These are phyloP conservation scores for Thera britannica DNA, from an alignment of 2,888 invertebrate species.

Conservation along the genomic window DNA sequence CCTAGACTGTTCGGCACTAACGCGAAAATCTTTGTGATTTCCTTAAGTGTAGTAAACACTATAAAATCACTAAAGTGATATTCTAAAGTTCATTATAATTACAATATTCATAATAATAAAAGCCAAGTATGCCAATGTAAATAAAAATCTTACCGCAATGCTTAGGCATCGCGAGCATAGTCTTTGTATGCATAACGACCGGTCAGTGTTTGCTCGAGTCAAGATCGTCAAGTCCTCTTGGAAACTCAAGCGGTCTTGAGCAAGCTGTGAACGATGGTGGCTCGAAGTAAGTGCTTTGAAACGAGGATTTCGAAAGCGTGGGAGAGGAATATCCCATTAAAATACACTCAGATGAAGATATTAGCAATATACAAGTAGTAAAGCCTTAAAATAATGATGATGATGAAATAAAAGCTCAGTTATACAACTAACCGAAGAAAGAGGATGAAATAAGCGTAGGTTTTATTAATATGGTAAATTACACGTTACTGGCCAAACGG, in stretches of 20 bases:
- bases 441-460: neutral
- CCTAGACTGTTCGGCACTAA: too few relatives aligned
- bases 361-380: neutral
- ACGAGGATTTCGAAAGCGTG: slow-evolving; percentile 17
- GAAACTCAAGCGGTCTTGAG: slow-evolving; percentile 72
- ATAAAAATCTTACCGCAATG: slow-evolving; percentile 65
- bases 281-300: slow-evolving; percentile 43
- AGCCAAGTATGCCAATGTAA: slow-evolving; percentile 69
- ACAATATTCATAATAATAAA: slow-evolving; percentile 67
- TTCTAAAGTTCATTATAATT: slow-evolving; percentile 46
- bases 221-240: slow-evolving; percentile 74
- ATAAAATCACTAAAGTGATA: neutral
- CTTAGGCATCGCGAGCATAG: slow-evolving; percentile 63
- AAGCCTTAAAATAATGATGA: neutral
- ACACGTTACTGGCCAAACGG: slow-evolving; percentile 35
- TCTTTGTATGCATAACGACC: slow-evolving; percentile 76
- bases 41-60: too few relatives aligned
- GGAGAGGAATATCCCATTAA: neutral
- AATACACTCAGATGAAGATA: neutral
- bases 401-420: neutral
- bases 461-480: slow-evolving; percentile 30
- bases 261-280: slow-evolving; percentile 50
- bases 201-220: slow-evolving; percentile 76
- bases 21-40: too few relatives aligned
- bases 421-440: neutral